Base-by-base conservation (phyloP, 2,888 invertebrate species). In the Keiferia lycopersicella region DNA sequence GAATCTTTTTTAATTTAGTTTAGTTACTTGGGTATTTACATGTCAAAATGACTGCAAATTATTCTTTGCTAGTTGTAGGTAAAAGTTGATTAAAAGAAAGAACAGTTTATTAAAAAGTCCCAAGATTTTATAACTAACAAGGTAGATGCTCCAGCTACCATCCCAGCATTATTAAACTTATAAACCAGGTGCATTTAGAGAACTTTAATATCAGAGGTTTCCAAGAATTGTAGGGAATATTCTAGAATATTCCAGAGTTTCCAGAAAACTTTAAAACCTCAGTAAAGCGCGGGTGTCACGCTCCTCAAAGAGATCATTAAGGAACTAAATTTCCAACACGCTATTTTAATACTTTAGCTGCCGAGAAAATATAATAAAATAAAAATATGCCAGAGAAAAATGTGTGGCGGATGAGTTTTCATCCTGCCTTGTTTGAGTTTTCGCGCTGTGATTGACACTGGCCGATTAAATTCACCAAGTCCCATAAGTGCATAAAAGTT, bases 291-390 rank as follows among this genome's bases (percentile, higher is more conserved):
- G 51, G 50, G 51, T 26, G 51, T 53, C 51, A 22, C 51, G 22
- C 14, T 53, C 14, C 51, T 45, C 51, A 53, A 26, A 53, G 51
- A 22, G 51, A 53, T 53, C 51, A 53, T 53, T 53, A 53, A 12
- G 51, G 51, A 53, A 22, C 51, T 58, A 18, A 34, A 38, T 14
- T 60, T 39, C n/a, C 22, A 20, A 16, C 22, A n/a, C 62, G 34
- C 48, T 48, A n/a, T 53, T 11, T 53, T 53, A 53, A 53, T 53
- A 53, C 51, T 53, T 53, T 14, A 22, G 22, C 51, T 22, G 22
- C 20, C 10, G 10, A 20, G 50, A 22, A 6, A n/a, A n/a, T n/a
- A n/a, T n/a, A n/a, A n/a, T n/a, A n/a, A n/a, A n/a, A n/a, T n/a
- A n/a, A n/a, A n/a, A n/a, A n/a, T n/a, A n/a, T 14, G 14, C 0